phyloP scores from a whole-genome alignment of 2,888 invertebrate genomes.

The Macrophya annulata region DNA sequence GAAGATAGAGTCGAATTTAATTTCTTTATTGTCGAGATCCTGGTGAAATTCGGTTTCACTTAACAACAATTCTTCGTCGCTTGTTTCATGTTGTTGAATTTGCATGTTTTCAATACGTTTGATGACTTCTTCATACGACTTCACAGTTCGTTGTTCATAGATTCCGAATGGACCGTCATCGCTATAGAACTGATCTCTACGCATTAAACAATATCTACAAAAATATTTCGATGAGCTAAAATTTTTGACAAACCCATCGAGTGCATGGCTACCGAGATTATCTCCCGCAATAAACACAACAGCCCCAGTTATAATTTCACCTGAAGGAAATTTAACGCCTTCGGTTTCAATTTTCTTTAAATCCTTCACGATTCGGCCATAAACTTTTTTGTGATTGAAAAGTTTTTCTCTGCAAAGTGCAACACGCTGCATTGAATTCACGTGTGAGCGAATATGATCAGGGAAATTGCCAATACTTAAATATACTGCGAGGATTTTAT shows the following conservation, averaged over 20 bases:
- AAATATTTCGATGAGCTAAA: constrained; percentile 62
- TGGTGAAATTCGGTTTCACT: background rate
- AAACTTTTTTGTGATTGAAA: constrained; percentile 63
- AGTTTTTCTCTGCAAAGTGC: constrained; percentile 59
- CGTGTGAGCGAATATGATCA: constrained; percentile 58
- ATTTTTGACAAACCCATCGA: constrained; percentile 64
- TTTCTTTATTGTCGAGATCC: constrained; percentile 57
- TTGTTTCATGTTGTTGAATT: too few relatives aligned
- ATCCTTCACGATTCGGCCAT: constrained; percentile 60
- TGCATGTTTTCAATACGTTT: background rate
- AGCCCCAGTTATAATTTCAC: constrained; percentile 58
- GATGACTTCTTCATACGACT: constrained; percentile 37
- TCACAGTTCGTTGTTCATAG: constrained; percentile 45
- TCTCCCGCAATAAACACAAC: constrained; percentile 64
- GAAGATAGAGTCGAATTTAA: constrained; percentile 66
- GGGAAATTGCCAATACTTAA: constrained; percentile 61
- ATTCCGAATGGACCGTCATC: constrained; percentile 39
- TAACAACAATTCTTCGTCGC: too few relatives aligned
- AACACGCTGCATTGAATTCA: constrained; percentile 61
- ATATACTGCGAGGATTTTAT: constrained; percentile 63
- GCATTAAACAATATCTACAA: constrained; percentile 63
- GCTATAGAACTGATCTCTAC: constrained; percentile 57
- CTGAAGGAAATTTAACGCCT: constrained; percentile 57
- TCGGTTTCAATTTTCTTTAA: constrained; percentile 60
- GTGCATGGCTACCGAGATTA: constrained; percentile 63